Evolutionary conservation across 2,888 invertebrate genomes (phyloP).

Genomic region (Sinohyriopsis cumingii): DNA sequence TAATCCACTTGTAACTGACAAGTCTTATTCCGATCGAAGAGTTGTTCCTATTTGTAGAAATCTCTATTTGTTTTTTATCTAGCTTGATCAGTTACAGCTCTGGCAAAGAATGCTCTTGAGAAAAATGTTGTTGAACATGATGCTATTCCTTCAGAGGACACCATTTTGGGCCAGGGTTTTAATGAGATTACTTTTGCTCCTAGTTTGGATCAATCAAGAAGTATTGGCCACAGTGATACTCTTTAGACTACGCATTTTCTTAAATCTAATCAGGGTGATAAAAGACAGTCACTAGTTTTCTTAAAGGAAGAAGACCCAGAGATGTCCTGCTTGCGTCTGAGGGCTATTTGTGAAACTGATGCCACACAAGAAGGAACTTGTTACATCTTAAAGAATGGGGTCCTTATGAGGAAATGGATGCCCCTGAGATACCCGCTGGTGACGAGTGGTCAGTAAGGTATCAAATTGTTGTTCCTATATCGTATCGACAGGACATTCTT

Average conservation of each 20-base stretch:
- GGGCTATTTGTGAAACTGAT: slow-evolving; percentile 3
- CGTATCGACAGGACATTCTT: slow-evolving; percentile 4
- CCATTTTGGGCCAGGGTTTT: no score
- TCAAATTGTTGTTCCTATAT: slow-evolving; percentile 16
- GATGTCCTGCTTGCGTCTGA: background rate
- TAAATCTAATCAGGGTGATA: no score
- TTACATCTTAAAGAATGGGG: slow-evolving; percentile 6
- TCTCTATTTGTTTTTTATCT: background rate
- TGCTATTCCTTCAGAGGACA: no score
- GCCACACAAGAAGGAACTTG: background rate
- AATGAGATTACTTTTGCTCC: no score
- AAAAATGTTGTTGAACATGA: no score
- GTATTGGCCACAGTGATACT: no score
- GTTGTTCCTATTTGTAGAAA: background rate
- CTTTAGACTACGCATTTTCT: no score
- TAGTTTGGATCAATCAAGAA: no score
- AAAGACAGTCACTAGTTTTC: slow-evolving; percentile 2
- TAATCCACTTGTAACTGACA: slow-evolving; percentile 10
- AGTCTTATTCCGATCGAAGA: background rate
- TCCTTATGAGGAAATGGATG: slow-evolving; percentile 17
- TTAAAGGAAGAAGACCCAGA: slow-evolving; percentile 14
- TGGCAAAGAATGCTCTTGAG: no score
- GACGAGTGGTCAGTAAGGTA: slow-evolving; percentile 9
- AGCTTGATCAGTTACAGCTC: no score
- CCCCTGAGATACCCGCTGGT: slow-evolving; percentile 6